phyloP scores from a whole-genome alignment of 2,113 vertebrate species.

The Pteronura brasiliensis region DNA sequence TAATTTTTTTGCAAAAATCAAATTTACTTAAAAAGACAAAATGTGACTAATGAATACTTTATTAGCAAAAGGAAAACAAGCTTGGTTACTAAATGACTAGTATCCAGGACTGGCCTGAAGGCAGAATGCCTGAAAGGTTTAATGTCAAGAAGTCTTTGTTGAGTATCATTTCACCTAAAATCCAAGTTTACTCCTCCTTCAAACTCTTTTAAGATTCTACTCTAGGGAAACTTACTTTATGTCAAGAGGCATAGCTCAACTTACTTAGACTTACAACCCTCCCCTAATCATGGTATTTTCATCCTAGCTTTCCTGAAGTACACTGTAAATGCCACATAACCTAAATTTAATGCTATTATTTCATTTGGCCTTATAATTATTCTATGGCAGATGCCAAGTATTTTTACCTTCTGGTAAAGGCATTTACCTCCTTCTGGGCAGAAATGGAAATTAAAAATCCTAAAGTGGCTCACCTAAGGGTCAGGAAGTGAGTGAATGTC shows the following conservation, averaged over 20 bases:
- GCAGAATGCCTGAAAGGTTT: neutral
- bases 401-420: neutral
- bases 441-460: slow-evolving; percentile 24
- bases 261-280: neutral
- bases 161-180: neutral
- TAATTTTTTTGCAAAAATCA: neutral
- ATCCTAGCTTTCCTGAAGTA: neutral
- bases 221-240: neutral
- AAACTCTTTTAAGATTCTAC: neutral
- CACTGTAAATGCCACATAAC: neutral
- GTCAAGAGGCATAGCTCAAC: neutral
- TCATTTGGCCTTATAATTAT: neutral
- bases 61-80: slow-evolving; percentile 8
- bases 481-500: neutral
- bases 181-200: neutral
- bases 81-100: neutral
- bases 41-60: slow-evolving; percentile 7
- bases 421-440: neutral
- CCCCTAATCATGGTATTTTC: neutral
- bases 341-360: neutral
- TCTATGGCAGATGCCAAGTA: neutral
- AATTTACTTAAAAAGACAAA: slow-evolving; percentile 11
- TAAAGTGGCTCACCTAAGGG: neutral
- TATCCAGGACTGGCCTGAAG: neutral
- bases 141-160: neutral